Evolutionary conservation across 2,113 vertebrate species (phyloP).

Genomic region (Dipodomys ordii): DNA sequence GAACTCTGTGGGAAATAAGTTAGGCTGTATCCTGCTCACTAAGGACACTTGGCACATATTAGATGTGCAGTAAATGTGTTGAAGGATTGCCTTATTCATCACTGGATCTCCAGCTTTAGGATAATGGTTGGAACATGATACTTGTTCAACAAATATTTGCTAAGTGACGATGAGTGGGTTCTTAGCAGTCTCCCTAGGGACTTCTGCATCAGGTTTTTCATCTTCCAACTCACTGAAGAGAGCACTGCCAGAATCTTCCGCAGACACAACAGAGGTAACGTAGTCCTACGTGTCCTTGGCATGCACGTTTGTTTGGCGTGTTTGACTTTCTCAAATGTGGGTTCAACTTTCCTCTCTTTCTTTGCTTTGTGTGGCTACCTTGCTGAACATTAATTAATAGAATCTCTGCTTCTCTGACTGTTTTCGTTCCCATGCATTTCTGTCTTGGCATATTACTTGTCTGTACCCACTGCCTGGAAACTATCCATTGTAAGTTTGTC

Average conservation of each 20-base stretch:
- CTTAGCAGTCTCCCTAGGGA: not conserved
- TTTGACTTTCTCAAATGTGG: not conserved
- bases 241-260: not conserved
- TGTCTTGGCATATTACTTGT: not conserved
- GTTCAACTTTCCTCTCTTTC: not conserved
- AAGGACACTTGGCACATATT: not conserved
- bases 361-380: not conserved
- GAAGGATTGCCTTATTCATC: not conserved
- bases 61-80: not conserved
- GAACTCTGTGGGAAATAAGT: not conserved
- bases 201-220: not conserved
- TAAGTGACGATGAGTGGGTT: not conserved
- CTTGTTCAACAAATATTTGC: not conserved
- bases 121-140: not conserved
- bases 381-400: not conserved
- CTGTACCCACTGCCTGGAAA: not conserved
- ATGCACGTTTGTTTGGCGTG: not conserved
- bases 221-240: not conserved
- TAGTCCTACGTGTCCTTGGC: not conserved
- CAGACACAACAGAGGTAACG: not conserved
- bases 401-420: not conserved
- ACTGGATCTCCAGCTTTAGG: not conserved
- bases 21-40: not conserved
- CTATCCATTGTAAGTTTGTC: not conserved
- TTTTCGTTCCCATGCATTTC: not conserved